Base-by-base conservation (phyloP, 2,113 vertebrate species). In the Mionectes macconnelli region DNA sequence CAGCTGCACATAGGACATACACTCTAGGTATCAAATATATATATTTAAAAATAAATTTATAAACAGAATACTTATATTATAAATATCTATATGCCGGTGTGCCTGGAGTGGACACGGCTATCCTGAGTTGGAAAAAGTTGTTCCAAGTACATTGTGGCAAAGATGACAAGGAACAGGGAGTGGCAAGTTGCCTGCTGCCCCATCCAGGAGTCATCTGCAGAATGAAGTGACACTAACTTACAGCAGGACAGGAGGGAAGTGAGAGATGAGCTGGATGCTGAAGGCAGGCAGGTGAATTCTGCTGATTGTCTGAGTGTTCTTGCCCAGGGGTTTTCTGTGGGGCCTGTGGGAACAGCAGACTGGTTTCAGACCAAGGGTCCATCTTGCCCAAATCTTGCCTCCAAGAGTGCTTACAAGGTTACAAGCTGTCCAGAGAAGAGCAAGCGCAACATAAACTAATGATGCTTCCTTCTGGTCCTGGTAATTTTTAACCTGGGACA, bases 341-440 rank as follows among this genome's bases (percentile, higher is more conserved):
- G 13, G 5, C 37, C 53, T 52, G 13, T 59, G n/a, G 20, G 25
- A 81, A 25, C 6, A 60, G 49, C 49, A 52, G 23, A 24, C 27
- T 24, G 9, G 7, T 74, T 89, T 81, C 72, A 70, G n/a, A 45
- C 31, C 28, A 25, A 25, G 47, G 22, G 47, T 33, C 37, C 23
- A 2, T 27, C 55, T 42, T 2, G 0, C 3, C 4, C 0, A 8
- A 47, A 31, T 56, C 7, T 42, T 77, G 25, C 28, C 22, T 80
- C 59, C 17, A 39, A 23, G 20, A 44, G 20, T 42, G 24, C 31
- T 55, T 47, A 47, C 42, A 64, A 30, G 21, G 33, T n/a, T n/a
- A n/a, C n/a, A n/a, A 60, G 28, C 49, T 56, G 27, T 39, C 9
- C 27, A 28, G 50, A 73, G 30, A 79, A 39, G 20, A 33, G 8